Evolutionary conservation across 2,888 invertebrate species (phyloP).

Genomic region (Gnatocerus cornutus): DNA sequence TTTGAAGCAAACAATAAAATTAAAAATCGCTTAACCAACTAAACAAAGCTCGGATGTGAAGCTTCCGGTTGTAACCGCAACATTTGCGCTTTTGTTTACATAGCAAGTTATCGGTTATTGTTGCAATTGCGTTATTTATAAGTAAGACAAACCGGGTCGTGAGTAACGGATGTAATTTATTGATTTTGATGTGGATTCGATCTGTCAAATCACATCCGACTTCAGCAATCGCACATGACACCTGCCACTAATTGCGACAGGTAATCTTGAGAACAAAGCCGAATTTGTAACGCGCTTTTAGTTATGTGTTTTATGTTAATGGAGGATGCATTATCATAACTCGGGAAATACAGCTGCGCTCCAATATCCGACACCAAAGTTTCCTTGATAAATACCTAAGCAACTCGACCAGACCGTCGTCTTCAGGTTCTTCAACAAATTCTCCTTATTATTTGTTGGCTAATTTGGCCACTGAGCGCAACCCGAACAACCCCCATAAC

Average conservation of each 20-base stretch:
- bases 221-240: constrained; percentile 32
- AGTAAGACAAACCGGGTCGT: no score
- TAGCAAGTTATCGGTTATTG: no score
- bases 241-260: constrained; percentile 48
- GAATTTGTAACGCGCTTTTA: constrained; percentile 43
- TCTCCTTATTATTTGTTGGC: constrained; percentile 51
- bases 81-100: no score
- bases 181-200: neutral
- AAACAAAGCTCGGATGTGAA: no score
- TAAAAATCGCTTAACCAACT: no score
- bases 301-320: constrained; percentile 55
- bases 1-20: no score
- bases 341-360: constrained; percentile 54
- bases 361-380: constrained; percentile 47
- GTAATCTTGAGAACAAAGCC: constrained; percentile 43
- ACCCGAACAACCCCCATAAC: constrained; percentile 45
- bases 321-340: constrained; percentile 56
- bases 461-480: constrained; percentile 45
- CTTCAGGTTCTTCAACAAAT: constrained; percentile 52
- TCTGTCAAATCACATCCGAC: constrained; percentile 40
- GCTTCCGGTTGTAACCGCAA: no score
- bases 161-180: no score
- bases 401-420: constrained; percentile 47
- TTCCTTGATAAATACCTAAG: constrained; percentile 50
- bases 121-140: no score